Evolutionary conservation across 2,888 invertebrate genomes (phyloP), one percentile per base, ranked within the genome.

Genomic region (Eupeodes latifasciatus): DNA sequence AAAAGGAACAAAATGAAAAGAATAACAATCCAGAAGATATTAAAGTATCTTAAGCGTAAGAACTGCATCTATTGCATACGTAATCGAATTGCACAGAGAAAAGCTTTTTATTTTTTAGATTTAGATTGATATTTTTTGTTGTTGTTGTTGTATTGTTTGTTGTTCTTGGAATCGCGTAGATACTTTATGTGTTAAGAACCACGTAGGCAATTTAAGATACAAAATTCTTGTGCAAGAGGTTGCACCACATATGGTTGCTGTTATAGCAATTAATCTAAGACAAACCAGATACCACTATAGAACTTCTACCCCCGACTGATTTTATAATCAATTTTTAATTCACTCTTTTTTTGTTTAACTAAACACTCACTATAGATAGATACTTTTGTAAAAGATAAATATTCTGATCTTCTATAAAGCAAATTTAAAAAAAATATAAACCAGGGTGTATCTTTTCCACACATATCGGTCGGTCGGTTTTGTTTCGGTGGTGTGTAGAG

Each of bases 51-150:
- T 27, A 3, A 27, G 27, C 27, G 27, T 27, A 27, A 27, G 27
- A 53, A 77, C 27, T 80, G 76, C 87, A 87, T 83, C 83, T 77
- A 87, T 62, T 84, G 84, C 84, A 87, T 67, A 87, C 87, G 87
- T 87, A 87, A 87, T 84, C 87, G 76, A 79, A 74, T 66, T 85
- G 81, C 85, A 82, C 74, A 62, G 67, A 72, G 74, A 69, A 61
- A 62, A 81, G 77, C 72, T 81, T 78, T 81, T 67, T 27, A 27
- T 27, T 27, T 27, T 27, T 27, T 27, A 27, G 27, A 27, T 40
- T 59, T 34, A 40, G n/a, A 71, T 44, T 66, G 14, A 59, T 72
- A 19, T 59, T 64, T 36, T 85, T 40, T 34, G n/a, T 19, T 19
- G 19, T 19, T 27, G 27, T 27, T 27, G 27, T 27, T 27, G 27